Conservation (phyloP, 2,888 invertebrate genomes). For the Amblyjoppa proteus region DNA sequence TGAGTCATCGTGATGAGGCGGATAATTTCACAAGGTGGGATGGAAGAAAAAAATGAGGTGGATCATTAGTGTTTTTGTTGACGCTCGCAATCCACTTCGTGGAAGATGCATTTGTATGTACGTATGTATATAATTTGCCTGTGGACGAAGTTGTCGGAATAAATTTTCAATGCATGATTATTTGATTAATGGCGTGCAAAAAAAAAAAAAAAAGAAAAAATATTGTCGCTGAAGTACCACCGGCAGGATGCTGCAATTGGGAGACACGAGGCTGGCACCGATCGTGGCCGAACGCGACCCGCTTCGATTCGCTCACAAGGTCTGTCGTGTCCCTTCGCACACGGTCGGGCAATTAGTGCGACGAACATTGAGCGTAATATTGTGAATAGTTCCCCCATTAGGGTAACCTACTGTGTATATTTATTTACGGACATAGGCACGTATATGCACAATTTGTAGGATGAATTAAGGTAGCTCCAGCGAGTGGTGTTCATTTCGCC, state of each 20-base stretch:
- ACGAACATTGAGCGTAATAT: background rate
- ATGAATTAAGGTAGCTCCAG: background rate
- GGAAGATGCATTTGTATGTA: background rate
- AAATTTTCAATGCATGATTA: background rate
- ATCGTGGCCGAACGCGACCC: constrained; percentile 1
- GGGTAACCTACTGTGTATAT: background rate
- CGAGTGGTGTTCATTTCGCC: no score
- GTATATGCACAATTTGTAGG: background rate
- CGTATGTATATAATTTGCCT: background rate
- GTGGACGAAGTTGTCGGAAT: background rate
- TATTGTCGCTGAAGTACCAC: background rate
- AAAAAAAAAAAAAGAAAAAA: background rate
- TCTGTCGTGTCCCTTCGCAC: constrained; percentile 3
- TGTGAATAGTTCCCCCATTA: background rate
- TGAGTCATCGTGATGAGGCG: background rate
- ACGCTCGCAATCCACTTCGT: background rate
- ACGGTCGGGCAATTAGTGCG: constrained; percentile 18
- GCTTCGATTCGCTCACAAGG: constrained; percentile 11
- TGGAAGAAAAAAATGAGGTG: background rate
- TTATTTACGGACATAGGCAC: background rate
- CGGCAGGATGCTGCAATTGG: constrained; percentile 36
- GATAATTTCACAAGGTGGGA: background rate
- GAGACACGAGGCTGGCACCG: background rate
- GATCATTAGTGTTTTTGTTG: constrained; percentile 1
- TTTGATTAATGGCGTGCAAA: background rate